Conservation (phyloP, 1,140 invertebrate genomes). For the Paraescarpia echinospica region DNA sequence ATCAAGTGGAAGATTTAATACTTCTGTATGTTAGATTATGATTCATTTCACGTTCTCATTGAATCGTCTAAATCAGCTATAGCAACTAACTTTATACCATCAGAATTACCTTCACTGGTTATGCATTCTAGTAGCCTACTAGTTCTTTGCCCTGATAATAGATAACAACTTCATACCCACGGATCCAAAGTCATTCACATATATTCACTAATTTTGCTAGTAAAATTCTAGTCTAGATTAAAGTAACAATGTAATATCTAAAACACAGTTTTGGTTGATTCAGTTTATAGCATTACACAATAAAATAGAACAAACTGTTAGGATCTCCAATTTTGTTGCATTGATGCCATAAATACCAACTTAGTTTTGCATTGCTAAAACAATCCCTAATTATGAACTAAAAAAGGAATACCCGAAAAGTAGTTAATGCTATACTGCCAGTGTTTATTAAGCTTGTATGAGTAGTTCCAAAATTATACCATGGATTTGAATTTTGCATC, state of each 20-base stretch:
- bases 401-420: not conserved
- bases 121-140: not conserved
- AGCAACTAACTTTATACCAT: not conserved
- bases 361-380: not conserved
- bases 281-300: not conserved
- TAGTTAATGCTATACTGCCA: not conserved
- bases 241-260: not conserved
- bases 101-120: not conserved
- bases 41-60: not conserved
- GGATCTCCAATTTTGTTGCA: not conserved
- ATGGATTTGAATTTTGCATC: not conserved
- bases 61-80: not conserved
- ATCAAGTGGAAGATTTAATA: not conserved
- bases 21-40: not conserved
- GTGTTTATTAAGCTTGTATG: not conserved
- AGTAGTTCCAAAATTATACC: not conserved
- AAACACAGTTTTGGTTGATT: not conserved
- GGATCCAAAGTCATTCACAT: not conserved
- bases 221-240: not conserved
- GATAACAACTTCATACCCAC: not conserved
- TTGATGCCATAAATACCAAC: not conserved
- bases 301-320: not conserved
- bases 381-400: not conserved
- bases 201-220: not conserved
- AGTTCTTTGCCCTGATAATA: not conserved